These are phyloP conservation scores for Potamarius usumacintae DNA, from an alignment of 2,113 vertebrate species.

Conservation along the genomic window DNA sequence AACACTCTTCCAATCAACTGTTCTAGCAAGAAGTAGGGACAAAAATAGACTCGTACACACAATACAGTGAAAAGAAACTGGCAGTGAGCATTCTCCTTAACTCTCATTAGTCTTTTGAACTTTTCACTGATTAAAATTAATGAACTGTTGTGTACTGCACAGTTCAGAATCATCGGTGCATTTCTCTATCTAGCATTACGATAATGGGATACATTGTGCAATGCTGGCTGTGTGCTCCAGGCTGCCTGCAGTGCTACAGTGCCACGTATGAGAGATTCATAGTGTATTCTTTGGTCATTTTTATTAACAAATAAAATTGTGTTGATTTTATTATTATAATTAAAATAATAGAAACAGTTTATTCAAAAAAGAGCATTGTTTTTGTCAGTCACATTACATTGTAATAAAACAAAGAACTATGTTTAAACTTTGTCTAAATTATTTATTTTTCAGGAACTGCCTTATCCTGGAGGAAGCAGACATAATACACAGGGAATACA, in stretches of 20 bases:
- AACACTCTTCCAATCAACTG: not conserved
- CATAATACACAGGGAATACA: not conserved
- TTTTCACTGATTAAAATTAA: constrained; percentile 27
- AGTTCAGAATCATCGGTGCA: constrained; percentile 23
- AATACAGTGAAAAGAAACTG: not conserved
- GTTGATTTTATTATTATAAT: not conserved
- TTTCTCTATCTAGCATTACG: constrained; percentile 25
- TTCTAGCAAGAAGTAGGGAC: not conserved
- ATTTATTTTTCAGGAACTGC: not conserved
- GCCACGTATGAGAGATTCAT: not conserved
- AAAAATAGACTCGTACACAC: not conserved
- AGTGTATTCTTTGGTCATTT: not conserved
- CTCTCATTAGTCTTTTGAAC: constrained; percentile 23
- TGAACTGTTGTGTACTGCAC: constrained; percentile 25
- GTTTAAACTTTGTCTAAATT: not conserved
- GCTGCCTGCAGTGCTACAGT: not conserved
- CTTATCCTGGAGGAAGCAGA: not conserved
- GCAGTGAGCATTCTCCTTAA: constrained; percentile 4
- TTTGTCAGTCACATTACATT: not conserved
- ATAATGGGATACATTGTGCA: constrained; percentile 20
- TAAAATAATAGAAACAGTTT: not conserved
- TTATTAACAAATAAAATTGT: not conserved
- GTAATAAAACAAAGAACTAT: not conserved
- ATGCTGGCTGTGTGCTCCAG: constrained; percentile 5
- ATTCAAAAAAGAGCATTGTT: not conserved